phyloP scores from a whole-genome alignment of 2,113 vertebrate species.

The Myrmecophaga tridactyla region DNA sequence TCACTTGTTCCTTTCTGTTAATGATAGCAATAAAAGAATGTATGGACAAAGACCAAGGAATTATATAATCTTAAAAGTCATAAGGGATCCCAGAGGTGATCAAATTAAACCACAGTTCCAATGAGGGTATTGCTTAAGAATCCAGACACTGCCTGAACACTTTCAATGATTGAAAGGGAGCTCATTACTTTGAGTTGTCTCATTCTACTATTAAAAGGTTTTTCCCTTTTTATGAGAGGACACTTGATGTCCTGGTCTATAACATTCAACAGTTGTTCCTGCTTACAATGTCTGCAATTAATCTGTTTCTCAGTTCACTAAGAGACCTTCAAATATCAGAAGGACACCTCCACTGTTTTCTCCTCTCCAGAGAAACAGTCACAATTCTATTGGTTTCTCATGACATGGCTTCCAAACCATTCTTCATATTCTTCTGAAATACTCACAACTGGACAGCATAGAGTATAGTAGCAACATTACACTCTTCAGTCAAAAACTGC shows the following conservation, averaged over 20 bases:
- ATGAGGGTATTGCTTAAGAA: neutral
- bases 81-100: neutral
- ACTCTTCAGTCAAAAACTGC: neutral
- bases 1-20: neutral
- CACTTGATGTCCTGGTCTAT: neutral
- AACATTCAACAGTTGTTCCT: neutral
- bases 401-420: neutral
- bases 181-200: neutral
- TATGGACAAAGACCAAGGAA: neutral
- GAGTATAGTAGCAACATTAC: neutral
- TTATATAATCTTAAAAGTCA: constrained; percentile 29
- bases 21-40: constrained; percentile 9
- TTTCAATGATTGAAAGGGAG: neutral
- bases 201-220: neutral
- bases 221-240: neutral
- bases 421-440: neutral
- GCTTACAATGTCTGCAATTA: constrained; percentile 16
- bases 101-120: constrained; percentile 18
- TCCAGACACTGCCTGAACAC: neutral
- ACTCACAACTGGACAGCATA: neutral
- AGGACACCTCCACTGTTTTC: neutral
- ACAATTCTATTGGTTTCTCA: neutral
- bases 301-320: neutral
- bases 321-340: neutral
- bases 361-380: neutral